Conservation (phyloP, 2,797 vertebrate species). For the Acrossocheilus wenchowensis region DNA sequence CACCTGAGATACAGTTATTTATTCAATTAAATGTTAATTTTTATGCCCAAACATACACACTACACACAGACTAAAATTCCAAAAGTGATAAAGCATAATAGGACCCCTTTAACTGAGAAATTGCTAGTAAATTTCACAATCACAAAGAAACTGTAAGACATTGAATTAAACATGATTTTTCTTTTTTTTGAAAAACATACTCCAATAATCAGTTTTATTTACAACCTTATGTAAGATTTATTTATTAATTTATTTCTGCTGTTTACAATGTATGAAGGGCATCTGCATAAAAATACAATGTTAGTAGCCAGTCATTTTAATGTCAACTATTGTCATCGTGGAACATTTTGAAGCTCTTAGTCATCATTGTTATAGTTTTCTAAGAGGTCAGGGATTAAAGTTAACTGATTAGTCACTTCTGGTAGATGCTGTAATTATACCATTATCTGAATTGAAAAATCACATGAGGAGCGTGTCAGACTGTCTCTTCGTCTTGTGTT, state of each 20-base stretch:
- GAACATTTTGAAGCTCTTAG: not conserved
- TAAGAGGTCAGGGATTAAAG: not conserved
- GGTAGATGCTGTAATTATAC: not conserved
- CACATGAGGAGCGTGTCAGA: not conserved
- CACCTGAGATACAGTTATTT: conserved; percentile 2
- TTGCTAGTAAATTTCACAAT: not conserved
- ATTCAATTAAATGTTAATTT: not conserved
- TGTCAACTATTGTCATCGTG: not conserved
- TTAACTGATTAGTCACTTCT: not conserved
- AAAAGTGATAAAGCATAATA: no score
- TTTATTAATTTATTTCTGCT: not conserved
- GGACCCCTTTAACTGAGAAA: not conserved
- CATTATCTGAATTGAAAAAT: not conserved
- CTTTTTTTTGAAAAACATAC: not conserved
- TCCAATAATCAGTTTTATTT: no score
- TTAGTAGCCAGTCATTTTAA: not conserved
- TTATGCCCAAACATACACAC: no score
- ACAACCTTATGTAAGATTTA: no score
- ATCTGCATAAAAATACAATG: not conserved
- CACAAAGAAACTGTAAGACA: not conserved
- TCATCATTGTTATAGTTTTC: not conserved
- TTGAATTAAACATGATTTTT: not conserved
- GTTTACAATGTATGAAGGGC: not conserved
- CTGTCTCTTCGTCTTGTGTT: no score
- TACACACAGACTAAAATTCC: no score